phyloP scores from a whole-genome alignment of 2,888 invertebrate species.

The Macaria notata region DNA sequence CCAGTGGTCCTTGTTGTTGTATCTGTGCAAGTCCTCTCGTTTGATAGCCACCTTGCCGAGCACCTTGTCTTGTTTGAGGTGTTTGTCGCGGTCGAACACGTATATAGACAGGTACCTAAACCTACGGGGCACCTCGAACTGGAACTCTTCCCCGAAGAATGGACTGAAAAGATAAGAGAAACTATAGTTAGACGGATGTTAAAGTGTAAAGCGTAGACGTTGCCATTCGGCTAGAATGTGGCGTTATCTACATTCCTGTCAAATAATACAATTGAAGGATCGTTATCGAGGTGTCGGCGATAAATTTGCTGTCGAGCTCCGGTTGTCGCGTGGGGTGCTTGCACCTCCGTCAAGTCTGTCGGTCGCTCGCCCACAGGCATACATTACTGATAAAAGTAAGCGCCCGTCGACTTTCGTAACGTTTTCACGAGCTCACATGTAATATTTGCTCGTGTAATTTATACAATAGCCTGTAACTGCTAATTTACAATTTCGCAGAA shows the following conservation, averaged over 20 bases:
- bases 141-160: conserved; percentile 96
- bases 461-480: conserved; percentile 29
- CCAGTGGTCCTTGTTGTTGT: conserved; percentile 97
- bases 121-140: conserved; percentile 94
- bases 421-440: conserved; percentile 26
- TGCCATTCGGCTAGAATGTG: conserved; percentile 38
- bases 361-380: conserved; percentile 43
- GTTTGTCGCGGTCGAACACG: conserved; percentile 92
- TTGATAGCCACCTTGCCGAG: conserved; percentile 92
- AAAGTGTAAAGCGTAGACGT: conserved; percentile 2
- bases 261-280: conserved; percentile 47
- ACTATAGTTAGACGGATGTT: not conserved
- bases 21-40: conserved; percentile 92
- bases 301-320: conserved; percentile 46
- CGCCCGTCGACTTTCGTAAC: conserved; percentile 28
- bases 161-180: conserved; percentile 84
- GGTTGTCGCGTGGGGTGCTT: conserved; percentile 52
- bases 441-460: conserved; percentile 29
- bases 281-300: conserved; percentile 51
- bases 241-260: conserved; percentile 49
- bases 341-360: conserved; percentile 43
- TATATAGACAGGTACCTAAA: conserved; percentile 95
- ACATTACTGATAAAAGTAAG: conserved; percentile 34
- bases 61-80: conserved; percentile 92
- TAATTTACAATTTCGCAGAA: conserved; percentile 38